A percentile compares a stretch with the other conserved stretches of the same genome.
Conservation (phyloP, 1,140 invertebrate genomes). For the Rhizoglyphus robini region DNA sequence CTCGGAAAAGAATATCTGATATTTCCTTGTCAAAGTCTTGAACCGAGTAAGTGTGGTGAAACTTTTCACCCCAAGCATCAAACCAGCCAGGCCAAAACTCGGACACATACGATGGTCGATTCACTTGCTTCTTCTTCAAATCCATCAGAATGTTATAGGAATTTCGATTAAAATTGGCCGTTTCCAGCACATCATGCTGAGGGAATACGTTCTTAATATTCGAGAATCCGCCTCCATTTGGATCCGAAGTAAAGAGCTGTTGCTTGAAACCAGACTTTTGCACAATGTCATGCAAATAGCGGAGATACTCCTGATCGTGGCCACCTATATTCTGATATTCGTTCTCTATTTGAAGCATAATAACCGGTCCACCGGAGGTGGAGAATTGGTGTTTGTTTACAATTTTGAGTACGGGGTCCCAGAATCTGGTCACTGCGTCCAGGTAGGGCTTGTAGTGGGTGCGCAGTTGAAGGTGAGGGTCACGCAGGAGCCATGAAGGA, state of each 20-base stretch:
- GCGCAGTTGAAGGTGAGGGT: background rate
- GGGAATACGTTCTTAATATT: background rate
- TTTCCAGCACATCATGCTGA: too few species aligned
- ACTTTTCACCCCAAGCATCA: conserved; percentile 29
- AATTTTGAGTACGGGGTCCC: background rate
- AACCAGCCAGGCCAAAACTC: conserved; percentile 35
- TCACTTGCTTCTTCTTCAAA: conserved; percentile 19
- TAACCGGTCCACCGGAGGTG: conserved; percentile 33
- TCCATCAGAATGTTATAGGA: background rate
- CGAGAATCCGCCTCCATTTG: background rate
- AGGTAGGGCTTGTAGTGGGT: background rate
- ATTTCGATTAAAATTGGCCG: conserved; percentile 6
- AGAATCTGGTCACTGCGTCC: background rate
- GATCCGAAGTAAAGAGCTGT: conserved; percentile 8
- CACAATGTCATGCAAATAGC: background rate
- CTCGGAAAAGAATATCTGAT: conserved; percentile 27
- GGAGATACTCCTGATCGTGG: conserved; percentile 4
- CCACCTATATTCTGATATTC: conserved; percentile 22
- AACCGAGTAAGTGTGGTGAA: conserved; percentile 23
- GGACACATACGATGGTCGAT: conserved; percentile 32
- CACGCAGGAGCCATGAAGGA: background rate
- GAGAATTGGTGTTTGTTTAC: background rate
- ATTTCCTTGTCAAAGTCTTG: conserved; percentile 22
- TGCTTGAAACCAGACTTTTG: background rate
- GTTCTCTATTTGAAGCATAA: conserved; percentile 32